A percentile compares a stretch with the other conserved stretches of the same genome.
phyloP scores from a whole-genome alignment of 2,797 vertebrate species.

The Myripristis jacobus region DNA sequence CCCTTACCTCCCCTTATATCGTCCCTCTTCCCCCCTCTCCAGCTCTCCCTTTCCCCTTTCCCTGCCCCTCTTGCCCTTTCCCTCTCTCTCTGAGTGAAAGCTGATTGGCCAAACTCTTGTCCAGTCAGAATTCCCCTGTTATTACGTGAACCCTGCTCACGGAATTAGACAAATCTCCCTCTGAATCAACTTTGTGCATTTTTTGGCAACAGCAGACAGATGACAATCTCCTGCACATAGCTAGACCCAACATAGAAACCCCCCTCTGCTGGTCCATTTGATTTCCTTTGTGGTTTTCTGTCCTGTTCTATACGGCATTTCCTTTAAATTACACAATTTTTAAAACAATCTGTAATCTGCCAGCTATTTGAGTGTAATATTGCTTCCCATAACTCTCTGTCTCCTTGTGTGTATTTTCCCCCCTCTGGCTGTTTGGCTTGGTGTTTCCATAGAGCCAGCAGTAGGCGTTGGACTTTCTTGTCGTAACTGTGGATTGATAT shows the following conservation, averaged over 20 bases:
- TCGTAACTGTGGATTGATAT: conserved; percentile 26
- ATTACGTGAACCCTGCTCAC: conserved; percentile 60
- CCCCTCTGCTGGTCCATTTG: conserved; percentile 57
- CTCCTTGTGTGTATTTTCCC: conserved; percentile 42
- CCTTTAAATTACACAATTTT: conserved; percentile 34
- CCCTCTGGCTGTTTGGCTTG: conserved; percentile 37
- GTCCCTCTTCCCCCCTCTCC: neutral
- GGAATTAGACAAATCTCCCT: conserved; percentile 72
- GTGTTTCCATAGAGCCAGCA: conserved; percentile 34
- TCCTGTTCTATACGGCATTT: conserved; percentile 45
- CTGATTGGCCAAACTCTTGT: conserved; percentile 47
- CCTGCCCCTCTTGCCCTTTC: conserved; percentile 19
- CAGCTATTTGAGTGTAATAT: conserved; percentile 61
- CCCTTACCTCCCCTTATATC: conserved; percentile 11
- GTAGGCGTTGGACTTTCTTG: conserved; percentile 9
- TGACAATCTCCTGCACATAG: conserved; percentile 68
- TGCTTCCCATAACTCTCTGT: conserved; percentile 43
- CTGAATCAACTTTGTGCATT: conserved; percentile 67
- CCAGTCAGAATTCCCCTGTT: conserved; percentile 55
- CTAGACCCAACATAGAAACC: conserved; percentile 52
- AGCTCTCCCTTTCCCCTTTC: neutral
- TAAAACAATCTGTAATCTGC: conserved; percentile 62
- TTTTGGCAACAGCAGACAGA: conserved; percentile 72
- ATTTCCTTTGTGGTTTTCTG: conserved; percentile 70
- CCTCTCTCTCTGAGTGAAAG: conserved; percentile 23